Evolutionary conservation across 2,888 invertebrate species (phyloP).

Genomic region (Ormia ochracea): DNA sequence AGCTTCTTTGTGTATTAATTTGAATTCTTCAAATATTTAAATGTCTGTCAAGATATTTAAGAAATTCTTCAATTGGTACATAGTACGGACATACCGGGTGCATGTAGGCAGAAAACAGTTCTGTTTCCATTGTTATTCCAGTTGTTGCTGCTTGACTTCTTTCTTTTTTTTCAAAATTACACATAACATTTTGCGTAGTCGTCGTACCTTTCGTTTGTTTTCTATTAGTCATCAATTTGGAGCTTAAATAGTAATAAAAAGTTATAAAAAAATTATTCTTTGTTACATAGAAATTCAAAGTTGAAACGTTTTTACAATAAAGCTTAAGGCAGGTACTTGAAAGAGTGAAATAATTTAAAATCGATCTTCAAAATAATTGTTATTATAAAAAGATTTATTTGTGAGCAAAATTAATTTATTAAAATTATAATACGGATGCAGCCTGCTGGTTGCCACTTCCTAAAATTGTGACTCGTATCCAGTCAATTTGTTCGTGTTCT

Average conservation of each 20-base stretch:
- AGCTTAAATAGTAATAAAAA: slow-evolving; percentile 14
- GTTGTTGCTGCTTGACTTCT: neutral
- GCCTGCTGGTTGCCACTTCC: too few species aligned
- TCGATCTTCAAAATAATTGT: neutral
- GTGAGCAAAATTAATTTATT: too few species aligned
- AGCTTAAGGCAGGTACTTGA: slow-evolving; percentile 14
- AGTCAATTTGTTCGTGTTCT: too few species aligned
- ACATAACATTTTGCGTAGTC: slow-evolving; percentile 7
- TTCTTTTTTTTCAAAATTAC: neutral
- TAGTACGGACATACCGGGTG: neutral
- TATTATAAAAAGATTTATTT: neutral
- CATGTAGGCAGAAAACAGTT: neutral
- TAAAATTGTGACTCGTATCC: too few species aligned
- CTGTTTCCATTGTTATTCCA: neutral
- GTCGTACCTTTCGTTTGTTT: slow-evolving; percentile 13
- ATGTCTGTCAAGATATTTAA: neutral
- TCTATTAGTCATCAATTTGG: slow-evolving; percentile 54
- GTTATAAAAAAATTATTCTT: slow-evolving; percentile 12
- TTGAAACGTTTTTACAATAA: neutral
- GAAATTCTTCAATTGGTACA: neutral
- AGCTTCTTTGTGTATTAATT: neutral
- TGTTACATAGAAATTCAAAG: slow-evolving; percentile 33
- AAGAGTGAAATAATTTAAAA: neutral
- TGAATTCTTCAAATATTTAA: neutral
- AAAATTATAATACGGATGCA: too few species aligned